phyloP scores from a whole-genome alignment of 2,113 vertebrate genomes.

The Alethe diademata region DNA sequence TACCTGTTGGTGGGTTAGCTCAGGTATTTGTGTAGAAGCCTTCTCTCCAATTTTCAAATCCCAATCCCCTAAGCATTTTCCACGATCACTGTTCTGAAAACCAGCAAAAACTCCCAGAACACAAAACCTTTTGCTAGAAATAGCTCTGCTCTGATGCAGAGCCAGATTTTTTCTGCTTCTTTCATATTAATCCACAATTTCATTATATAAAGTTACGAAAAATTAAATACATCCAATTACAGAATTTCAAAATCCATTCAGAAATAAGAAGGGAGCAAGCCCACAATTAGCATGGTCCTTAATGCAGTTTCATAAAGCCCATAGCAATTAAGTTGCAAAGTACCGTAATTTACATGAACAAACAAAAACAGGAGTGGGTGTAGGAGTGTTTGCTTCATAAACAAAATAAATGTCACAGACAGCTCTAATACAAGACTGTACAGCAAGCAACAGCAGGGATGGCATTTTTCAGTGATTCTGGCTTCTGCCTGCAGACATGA shows the following conservation, averaged over 20 bases:
- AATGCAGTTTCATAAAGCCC: background rate
- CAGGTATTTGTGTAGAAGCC: background rate
- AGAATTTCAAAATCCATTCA: background rate
- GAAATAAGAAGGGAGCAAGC: background rate
- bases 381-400: slow-evolving; percentile 5
- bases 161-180: background rate
- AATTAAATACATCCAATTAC: background rate
- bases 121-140: background rate
- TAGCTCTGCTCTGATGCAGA: background rate
- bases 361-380: background rate
- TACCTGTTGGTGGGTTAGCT: background rate
- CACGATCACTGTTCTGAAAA: background rate
- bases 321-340: slow-evolving; percentile 32
- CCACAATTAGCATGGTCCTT: background rate
- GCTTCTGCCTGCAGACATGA: background rate
- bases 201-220: background rate
- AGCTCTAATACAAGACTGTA: background rate
- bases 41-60: background rate
- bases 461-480: background rate
- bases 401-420: background rate
- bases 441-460: background rate
- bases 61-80: background rate
- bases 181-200: background rate
- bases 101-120: background rate
- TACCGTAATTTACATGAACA: background rate